Evolutionary conservation across 1,140 invertebrate species (phyloP), one percentile per base, ranked within the genome.

Genomic region (Macrostomum lignano): DNA sequence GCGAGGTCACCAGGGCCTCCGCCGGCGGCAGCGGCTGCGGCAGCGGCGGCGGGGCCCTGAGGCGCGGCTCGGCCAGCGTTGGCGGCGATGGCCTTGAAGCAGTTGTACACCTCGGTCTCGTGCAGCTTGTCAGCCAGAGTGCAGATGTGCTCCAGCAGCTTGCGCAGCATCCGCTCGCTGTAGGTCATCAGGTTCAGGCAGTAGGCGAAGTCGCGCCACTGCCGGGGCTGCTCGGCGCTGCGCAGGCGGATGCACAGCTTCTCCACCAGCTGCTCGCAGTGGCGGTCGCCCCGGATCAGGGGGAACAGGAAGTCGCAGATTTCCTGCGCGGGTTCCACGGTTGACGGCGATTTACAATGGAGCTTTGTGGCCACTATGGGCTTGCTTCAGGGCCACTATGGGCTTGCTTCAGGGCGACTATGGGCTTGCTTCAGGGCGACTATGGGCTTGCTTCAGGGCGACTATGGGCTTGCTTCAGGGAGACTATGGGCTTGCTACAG

Each of bases 241-340:
- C 26, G 13, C 5, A 82, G 74, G 32, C 78, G 61, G 25, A 71
- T 61, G 42, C 76, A 81, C 5, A 86, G 53, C 49, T 86, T 86
- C 45, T 84, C 77, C 10, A 81, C 68, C 21, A 86, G 59, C 10
- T 68, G 69, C 48, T 84, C 77, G 42, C 74, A 67, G 47, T 82
- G 75, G 20, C 68, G 68, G 48, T 82, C 76, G 49, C 79, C 82
- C 44, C 74, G 70, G 21, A 86, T 68, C 1, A 78, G 62, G 3
- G 65, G 64, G 38, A 84, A 67, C 33, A 84, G 67, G 46, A 46
- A 34, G 65, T 62, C 49, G 36, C 26, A 17, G 13, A 32, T n/a
- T 7, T 11, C n/a, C 6, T 21, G 4, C 24, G 26, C 14, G 9
- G n/a, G n/a, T n/a, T n/a, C n/a, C 13, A 24, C 10, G 13, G 13